Percentiles rank a stretch among this genome's conserved stretches.
Conservation (phyloP, 2,113 vertebrate species). For the Tachycineta bicolor region DNA sequence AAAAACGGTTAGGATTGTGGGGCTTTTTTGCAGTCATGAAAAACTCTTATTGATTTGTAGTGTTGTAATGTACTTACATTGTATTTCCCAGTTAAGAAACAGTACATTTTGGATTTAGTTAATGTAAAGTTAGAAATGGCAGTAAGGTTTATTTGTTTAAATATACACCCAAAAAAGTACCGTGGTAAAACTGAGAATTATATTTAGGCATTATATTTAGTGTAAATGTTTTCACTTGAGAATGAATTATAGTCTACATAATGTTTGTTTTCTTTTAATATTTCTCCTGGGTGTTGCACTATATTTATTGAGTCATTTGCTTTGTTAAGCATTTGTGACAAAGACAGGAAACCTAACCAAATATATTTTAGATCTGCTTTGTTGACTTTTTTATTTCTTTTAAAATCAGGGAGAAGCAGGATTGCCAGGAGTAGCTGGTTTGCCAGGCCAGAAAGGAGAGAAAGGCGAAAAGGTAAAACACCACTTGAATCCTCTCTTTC, state of each 20-base stretch:
- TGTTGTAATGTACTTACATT: not conserved
- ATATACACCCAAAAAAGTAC: not conserved
- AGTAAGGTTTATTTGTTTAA: not conserved
- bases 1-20: not conserved
- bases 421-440: constrained; percentile 75
- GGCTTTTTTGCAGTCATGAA: not conserved
- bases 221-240: not conserved
- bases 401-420: constrained; percentile 83
- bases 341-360: not conserved
- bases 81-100: not conserved
- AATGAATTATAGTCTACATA: not conserved
- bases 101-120: not conserved
- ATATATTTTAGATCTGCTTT: not conserved
- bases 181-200: not conserved
- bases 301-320: not conserved
- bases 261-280: not conserved
- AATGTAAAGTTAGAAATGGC: not conserved
- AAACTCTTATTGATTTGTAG: not conserved
- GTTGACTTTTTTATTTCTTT: not conserved
- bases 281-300: not conserved
- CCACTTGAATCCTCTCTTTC: not conserved
- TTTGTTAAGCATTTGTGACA: not conserved
- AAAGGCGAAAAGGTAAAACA: constrained; percentile 84
- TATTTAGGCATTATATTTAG: not conserved
- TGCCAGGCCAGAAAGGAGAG: constrained; percentile 81